Evolutionary conservation across 2,888 invertebrate species (phyloP), one percentile per base, ranked within the genome.

Genomic region (Malachius bipustulatus): DNA sequence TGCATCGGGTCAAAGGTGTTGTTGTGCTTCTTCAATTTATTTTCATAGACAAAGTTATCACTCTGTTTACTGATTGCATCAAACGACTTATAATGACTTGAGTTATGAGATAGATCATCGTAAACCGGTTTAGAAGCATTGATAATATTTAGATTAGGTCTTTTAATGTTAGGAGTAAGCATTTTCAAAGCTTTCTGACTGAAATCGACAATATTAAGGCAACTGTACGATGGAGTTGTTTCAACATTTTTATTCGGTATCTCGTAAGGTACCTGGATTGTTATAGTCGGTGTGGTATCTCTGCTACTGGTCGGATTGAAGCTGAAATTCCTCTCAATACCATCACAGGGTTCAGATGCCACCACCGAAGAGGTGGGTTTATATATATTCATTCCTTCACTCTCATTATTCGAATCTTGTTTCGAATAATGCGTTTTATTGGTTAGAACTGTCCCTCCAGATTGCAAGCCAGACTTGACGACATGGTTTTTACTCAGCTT

Each of bases 391-490:
- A n/a, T n/a, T n/a, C n/a, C n/a, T n/a, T n/a, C n/a, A n/a, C n/a
- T n/a, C n/a, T n/a, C n/a, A n/a, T n/a, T n/a, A n/a, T n/a, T n/a
- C n/a, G n/a, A 26, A 33, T 55, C 53, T 16, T 47, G 46, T 39
- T 51, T 53, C 26, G 42, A 45, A 35, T 56, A 58, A 33, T 47
- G 52, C 2, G 56, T 45, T 41, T 59, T 59, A 36, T 59, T 61
- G 30, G 62, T 62, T 30, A 62, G 41, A 33, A 73, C 70, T n/a
- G 82, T 84, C 10, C 85, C 87, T 15, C 88, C 88, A 0, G 87
- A 85, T 52, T 87, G 77, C 36, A 88, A 63, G 1, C 82, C 80
- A 1, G 84, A 83, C 49, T 83, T 76, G 12, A 88, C 81, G 41
- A 88, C 81, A 42, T 83, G 73, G 44, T 63, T 64, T 42, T 63